Evolutionary conservation across 2,113 vertebrate species (phyloP).

Genomic region (Mormyrus lacerda): DNA sequence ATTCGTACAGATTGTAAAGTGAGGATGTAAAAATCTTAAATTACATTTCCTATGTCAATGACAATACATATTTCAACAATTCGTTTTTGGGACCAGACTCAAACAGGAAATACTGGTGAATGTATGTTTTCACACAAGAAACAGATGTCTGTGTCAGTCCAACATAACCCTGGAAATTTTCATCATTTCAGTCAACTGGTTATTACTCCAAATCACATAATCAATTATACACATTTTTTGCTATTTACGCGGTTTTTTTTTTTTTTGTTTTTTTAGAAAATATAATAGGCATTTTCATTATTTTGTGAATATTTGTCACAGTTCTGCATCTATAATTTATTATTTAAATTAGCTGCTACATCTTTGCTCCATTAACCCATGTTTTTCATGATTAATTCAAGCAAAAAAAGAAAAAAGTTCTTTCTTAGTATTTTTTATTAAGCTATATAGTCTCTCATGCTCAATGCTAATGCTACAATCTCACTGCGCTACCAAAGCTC

Average conservation of each 20-base stretch:
- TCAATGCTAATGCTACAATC: conserved; percentile 58
- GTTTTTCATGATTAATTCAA: conserved; percentile 16
- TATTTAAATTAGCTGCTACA: conserved; percentile 39
- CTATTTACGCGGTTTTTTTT: background rate
- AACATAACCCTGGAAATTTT: background rate
- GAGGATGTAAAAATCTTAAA: conserved; percentile 9
- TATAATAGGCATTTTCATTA: background rate
- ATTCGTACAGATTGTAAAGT: conserved; percentile 7
- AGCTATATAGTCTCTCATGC: conserved; percentile 52
- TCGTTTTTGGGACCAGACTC: background rate
- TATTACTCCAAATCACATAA: conserved; percentile 4
- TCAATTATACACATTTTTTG: conserved; percentile 36
- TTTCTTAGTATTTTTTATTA: conserved; percentile 37
- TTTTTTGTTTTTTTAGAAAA: background rate
- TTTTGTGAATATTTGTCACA: conserved; percentile 17
- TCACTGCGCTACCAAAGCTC: conserved; percentile 47
- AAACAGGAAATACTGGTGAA: background rate
- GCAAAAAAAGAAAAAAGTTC: conserved; percentile 17
- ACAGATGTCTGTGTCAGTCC: background rate
- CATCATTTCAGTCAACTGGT: background rate
- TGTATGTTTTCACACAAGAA: background rate
- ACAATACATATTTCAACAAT: background rate
- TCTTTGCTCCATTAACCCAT: conserved; percentile 25
- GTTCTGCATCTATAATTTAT: conserved; percentile 21
- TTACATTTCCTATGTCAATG: background rate